Evolutionary conservation across 2,888 invertebrate genomes (phyloP), one percentile per base, ranked within the genome.

Genomic region (Ectropis crepuscularia): DNA sequence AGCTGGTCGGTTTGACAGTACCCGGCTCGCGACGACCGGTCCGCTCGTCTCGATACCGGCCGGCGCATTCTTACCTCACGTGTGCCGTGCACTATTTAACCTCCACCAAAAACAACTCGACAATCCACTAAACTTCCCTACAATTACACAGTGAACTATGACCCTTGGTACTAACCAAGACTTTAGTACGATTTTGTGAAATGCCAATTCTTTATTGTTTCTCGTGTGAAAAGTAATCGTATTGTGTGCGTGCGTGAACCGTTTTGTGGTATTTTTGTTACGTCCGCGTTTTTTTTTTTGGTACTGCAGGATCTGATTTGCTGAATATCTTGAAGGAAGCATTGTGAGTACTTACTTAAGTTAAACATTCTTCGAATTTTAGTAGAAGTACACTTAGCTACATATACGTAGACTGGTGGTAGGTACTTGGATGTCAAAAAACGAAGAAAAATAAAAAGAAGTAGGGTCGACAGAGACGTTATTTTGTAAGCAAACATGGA

Each of bases 1-100:
- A 90, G 89, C 89, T 88, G 75, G 77, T 79, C 72, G 75, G 75
- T 82, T 87, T 89, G 89, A 89, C 89, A 87, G 87, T 86, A 81
- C 80, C 80, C 80, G 76, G 82, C 77, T 79, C 84, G 80, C 80
- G 84, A 81, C 87, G 82, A 80, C 83, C 82, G 84, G 80, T 77
- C 78, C 78, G 80, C 64, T 43, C 64, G 64, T 60, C 77, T 74
- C 73, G 80, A 77, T 77, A 79, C 79, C 80, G 72, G 78, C 79
- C 81, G 83, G 80, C 74, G 71, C 80, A 79, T 82, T 79, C 79
- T 74, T 60, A 57, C 55, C 79, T 86, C 89, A 88, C 89, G 90
- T 89, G 88, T 76, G 70, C 80, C 81, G 80, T 82, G 78, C 81
- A 75, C 81, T 79, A 80, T 80, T 82, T 85, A 86, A 86, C 85